Conservation (phyloP, 1,140 invertebrate genomes). For the Ridgeia piscesae region DNA sequence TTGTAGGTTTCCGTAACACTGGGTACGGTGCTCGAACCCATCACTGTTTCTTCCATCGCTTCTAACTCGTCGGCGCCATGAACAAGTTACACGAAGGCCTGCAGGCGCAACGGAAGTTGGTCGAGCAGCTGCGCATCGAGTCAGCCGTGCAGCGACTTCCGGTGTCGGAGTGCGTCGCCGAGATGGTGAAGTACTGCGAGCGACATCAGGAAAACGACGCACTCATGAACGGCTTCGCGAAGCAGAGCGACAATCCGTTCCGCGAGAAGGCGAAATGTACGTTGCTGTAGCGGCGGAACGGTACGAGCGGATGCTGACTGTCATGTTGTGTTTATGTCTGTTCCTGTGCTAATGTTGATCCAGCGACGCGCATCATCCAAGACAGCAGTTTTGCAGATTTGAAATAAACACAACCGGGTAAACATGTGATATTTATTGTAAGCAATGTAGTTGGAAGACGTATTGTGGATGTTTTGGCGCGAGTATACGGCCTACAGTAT, state of each 20-base stretch:
- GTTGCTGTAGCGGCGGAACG: slow-evolving; percentile 66
- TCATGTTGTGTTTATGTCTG: neutral
- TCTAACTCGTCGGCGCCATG: slow-evolving; percentile 19
- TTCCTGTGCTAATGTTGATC: neutral
- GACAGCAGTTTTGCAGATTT: neutral
- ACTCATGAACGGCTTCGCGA: slow-evolving; percentile 91
- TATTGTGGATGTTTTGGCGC: too few relatives aligned
- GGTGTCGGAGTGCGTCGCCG: slow-evolving; percentile 85
- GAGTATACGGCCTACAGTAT: too few relatives aligned
- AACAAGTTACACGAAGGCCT: slow-evolving; percentile 55
- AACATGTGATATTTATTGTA: neutral
- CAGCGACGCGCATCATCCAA: neutral
- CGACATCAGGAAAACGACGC: slow-evolving; percentile 94
- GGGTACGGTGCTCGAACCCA: neutral
- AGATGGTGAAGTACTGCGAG: slow-evolving; percentile 80
- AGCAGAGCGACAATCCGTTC: slow-evolving; percentile 96
- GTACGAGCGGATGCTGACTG: neutral
- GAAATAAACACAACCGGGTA: neutral
- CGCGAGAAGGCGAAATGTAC: slow-evolving; percentile 92
- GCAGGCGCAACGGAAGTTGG: slow-evolving; percentile 87
- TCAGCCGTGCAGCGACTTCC: slow-evolving; percentile 84
- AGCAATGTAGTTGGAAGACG: neutral
- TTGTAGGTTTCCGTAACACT: neutral
- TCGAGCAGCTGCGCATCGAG: slow-evolving; percentile 90
- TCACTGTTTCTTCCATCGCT: neutral